These are phyloP conservation scores for Zaprionus capensis DNA, from an alignment of 1,140 invertebrate species.

Conservation along the genomic window DNA sequence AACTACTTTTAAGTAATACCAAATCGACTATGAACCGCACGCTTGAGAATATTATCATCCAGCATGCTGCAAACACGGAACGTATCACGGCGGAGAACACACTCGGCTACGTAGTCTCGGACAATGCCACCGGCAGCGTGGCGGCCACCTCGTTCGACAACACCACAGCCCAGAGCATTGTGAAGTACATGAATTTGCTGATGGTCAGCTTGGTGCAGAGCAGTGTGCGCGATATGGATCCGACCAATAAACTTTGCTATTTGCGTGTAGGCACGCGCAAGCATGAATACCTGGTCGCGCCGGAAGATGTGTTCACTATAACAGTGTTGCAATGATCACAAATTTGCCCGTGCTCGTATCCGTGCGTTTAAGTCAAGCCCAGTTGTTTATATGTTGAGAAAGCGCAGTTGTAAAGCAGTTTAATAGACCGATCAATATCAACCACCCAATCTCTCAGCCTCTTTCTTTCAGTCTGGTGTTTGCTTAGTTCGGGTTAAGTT, in stretches of 20 bases:
- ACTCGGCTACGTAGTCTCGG: constrained; percentile 65
- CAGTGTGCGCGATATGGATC: constrained; percentile 69
- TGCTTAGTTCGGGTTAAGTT: no score
- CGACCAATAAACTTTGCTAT: constrained; percentile 63
- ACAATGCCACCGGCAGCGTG: constrained; percentile 60
- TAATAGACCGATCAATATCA: constrained; percentile 3
- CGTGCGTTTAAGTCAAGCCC: neutral
- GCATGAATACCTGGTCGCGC: constrained; percentile 74
- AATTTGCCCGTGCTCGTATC: neutral
- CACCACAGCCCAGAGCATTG: constrained; percentile 69
- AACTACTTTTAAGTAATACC: neutral
- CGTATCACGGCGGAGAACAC: constrained; percentile 69
- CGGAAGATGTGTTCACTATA: constrained; percentile 76
- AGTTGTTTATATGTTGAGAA: neutral
- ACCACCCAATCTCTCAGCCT: neutral
- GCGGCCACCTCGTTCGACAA: constrained; percentile 72
- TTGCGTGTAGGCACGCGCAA: constrained; percentile 72
- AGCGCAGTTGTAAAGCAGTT: neutral
- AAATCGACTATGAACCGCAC: constrained; percentile 55
- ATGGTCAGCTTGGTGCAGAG: constrained; percentile 63
- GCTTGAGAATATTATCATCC: constrained; percentile 64
- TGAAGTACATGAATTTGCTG: constrained; percentile 62
- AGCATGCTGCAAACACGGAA: constrained; percentile 52
- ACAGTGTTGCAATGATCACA: constrained; percentile 68
- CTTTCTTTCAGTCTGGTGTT: neutral